Conservation (phyloP, 2,797 vertebrate genomes). For the Microctenopoma lineatum region DNA sequence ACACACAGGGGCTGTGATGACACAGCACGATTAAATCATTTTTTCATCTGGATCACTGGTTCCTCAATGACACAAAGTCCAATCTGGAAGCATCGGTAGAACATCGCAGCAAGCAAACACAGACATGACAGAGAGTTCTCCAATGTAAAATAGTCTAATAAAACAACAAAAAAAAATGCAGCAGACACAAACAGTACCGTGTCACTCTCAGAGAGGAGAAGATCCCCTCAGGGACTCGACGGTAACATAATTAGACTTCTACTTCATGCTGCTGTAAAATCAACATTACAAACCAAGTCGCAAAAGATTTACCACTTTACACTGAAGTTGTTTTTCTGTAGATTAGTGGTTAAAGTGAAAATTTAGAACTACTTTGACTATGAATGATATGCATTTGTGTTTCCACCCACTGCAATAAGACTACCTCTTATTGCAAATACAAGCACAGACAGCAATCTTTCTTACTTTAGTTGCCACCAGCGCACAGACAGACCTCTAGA, state of each 20-base stretch:
- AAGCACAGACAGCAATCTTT: constrained; percentile 26
- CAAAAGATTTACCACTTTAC: constrained; percentile 1
- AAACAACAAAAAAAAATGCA: constrained; percentile 21
- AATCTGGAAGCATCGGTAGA: constrained; percentile 38
- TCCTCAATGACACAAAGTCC: constrained; percentile 34
- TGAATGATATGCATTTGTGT: constrained; percentile 22
- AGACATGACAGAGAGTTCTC: constrained; percentile 25
- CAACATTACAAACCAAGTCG: not conserved
- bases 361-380: constrained; percentile 21
- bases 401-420: constrained; percentile 11
- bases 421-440: constrained; percentile 17
- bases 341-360: constrained; percentile 27
- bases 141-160: constrained; percentile 9
- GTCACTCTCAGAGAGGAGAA: constrained; percentile 5
- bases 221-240: not conserved
- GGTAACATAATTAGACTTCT: not conserved
- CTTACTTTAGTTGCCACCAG: constrained; percentile 17
- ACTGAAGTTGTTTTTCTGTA: constrained; percentile 32
- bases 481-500: constrained; percentile 1
- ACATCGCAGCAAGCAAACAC: constrained; percentile 14
- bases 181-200: not conserved
- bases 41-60: constrained; percentile 45
- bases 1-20: not conserved
- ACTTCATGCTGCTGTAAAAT: not conserved
- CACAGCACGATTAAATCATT: constrained; percentile 51